Base-by-base conservation (phyloP, 2,113 vertebrate genomes). In the Cnemophilus loriae region DNA sequence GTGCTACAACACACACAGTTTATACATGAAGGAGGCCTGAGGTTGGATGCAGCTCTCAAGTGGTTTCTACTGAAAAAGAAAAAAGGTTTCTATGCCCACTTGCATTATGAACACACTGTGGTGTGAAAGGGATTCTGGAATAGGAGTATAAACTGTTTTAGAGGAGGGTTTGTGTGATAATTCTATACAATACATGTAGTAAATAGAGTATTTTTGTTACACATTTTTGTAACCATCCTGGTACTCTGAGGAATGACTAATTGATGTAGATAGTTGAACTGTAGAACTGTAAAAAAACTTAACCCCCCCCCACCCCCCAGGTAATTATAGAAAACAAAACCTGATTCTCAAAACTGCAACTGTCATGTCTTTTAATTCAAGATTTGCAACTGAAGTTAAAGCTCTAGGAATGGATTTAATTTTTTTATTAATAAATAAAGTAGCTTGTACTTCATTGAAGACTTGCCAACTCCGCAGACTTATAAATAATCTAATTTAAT, bases 371-470 rank as follows among this genome's bases (percentile, higher is more conserved):
- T 95, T 67, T 44, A 85, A 70, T 44, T 94, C 35, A 63, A 47
- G 27, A 59, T 63, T 61, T 93, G 67, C 90, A 60, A 53, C 19
- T 49, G 33, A 81, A 56, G 24, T 75, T 65, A 65, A 81, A 89
- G 33, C 55, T 86, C 63, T 70, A 37, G 47, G 44, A 88, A 69
- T 44, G 16, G 30, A n/a, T 35, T 67, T 52, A 42, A 3, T 9
- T 71, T 52, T 18, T 53, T 33, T 42, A 30, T n/a, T 77, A 41
- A 41, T 32, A 30, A 80, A 52, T 64, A 68, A 63, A 82, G n/a
- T 28, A 82, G 61, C 57, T 90, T 65, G 67, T 69, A 53, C n/a
- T 86, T 97, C 78, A 88, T 1, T 80, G 60, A 80, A 91, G 75
- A 70, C 12, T 88, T 78, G 47, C 41, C 26, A 90, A 30, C 71